Base-by-base conservation (phyloP, 2,888 invertebrate genomes). In the Tupiocoris notatus region DNA sequence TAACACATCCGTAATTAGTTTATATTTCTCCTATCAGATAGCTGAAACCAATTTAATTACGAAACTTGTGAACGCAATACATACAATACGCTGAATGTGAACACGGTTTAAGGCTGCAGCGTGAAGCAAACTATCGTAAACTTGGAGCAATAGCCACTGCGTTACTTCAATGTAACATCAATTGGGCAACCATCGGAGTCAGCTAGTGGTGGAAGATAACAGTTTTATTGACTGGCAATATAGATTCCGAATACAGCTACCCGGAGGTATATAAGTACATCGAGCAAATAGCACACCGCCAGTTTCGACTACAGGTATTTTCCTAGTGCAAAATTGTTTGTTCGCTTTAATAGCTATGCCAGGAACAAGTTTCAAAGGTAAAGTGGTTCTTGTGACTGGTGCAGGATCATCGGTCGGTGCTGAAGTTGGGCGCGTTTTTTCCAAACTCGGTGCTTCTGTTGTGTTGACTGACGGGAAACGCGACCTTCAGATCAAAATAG, bases 361-460 rank as follows among this genome's bases (percentile, higher is more conserved):
- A 39, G 6, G 3, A 39, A 39, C 39, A n/a, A 70, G 86, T 83
- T 91, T 92, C 81, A 85, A 87, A 61, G 91, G 90, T 58, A 92
- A 92, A 88, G 91, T 92, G 3, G 88, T 91, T 12, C 84, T 92
- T 70, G 88, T 92, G 79, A 91, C 92, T 61, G 94, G 94, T 68
- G 93, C 93, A 0, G 93, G 93, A 83, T 93, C 93, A 21, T 94
- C 94, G 7, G 94, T 95, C 79, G 95, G 94, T 3, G 90, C 91
- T 61, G 92, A 91, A 9, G 92, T 93, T 9, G 93, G 94, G 0
- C 85, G 92, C 78, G 89, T 91, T 81, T 88, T 95, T 80, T 90
- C 93, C 1, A 88, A 88, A 81, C 86, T 91, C 59, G 94, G 93
- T 21, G 93, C 93, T 0, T 88, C 87, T 77, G 83, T 95, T 17